Evolutionary conservation across 2,113 vertebrate genomes (phyloP), one percentile per base, ranked within the genome.

Genomic region (Sinocyclocheilus maitianheensis): DNA sequence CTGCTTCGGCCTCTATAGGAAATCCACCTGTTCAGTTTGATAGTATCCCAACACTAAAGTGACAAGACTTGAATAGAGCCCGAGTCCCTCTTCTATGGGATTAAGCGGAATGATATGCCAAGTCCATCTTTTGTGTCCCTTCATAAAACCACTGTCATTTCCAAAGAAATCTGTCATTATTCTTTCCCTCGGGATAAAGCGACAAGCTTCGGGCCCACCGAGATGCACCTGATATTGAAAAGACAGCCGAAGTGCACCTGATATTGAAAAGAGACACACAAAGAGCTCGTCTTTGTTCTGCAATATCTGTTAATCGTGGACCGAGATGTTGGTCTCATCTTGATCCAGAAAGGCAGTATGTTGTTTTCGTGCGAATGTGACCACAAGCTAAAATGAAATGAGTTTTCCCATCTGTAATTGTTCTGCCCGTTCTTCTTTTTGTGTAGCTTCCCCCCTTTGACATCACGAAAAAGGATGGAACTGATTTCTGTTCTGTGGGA

Each of bases 91-190:
- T 69, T 83, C 79, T 87, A 84, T 87, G 58, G 86, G 86, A 87
- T 89, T 89, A 89, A 85, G 75, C 30, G n/a, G 86, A 83, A 80
- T 87, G 84, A 89, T 87, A 89, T 87, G 88, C 83, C 86, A 85
- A 85, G 84, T 89, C 82, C 84, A 87, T 89, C 79, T 84, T 87
- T 89, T 89, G 88, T 89, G 80, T 53, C 85, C 79, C 84, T 81
- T 84, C 55, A 85, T 85, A 84, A 85, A 78, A 78, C 65, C 81
- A 48, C 75, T 89, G 85, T 89, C 88, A 89, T 79, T 87, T 55
- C 43, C 30, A 80, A 89, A 87, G 83, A 87, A 89, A 85, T 87
- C 88, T 1, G 7, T 80, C 78, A 85, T 87, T 87, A 85, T 87
- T 78, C 83, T 63, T n/a, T 69, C 40, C 69, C 67, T 14, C 26